Base-by-base conservation (phyloP, 2,888 invertebrate species). In the Nowickia ferox region DNA sequence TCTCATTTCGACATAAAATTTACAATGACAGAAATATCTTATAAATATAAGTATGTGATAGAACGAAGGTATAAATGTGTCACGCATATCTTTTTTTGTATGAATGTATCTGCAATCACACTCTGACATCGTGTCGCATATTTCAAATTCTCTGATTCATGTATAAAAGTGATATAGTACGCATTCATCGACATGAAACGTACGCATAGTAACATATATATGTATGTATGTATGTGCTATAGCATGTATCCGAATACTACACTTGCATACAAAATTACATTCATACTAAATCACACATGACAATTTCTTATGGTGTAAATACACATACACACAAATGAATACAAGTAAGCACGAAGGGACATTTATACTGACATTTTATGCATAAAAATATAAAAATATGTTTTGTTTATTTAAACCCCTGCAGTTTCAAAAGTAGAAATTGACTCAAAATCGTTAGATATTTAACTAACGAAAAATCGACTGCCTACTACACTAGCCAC, bases 181-280 rank as follows among this genome's bases (percentile, higher is more conserved):
- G 48, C 55, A 63, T 30, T 30, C 30, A 30, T 30, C 30, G 30
- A 38, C 22, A 46, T 63, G 55, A 57, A 74, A 19, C 55, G 19
- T 66, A 42, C 44, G 51, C 69, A 61, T 66, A 66, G 44, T 46
- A 51, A 63, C 61, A 48, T n/a, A 48, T 48, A 9, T 48, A 48
- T 48, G 15, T 48, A 15, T 48, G 3, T 15, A n/a, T n/a, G 69
- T 63, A 75, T 69, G 75, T 82, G 42, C 61, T 75, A 75, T 76
- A 69, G 30, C 63, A 76, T 82, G 69, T 77, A 57, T 82, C 55
- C 48, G 42, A 71, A 72, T 53, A 72, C 63, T 57, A 71, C 46
- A 9, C 59, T 42, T 75, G 22, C 17, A 71, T 63, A 75, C 19
- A 63, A 30, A 53, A 46, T 53, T 66, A 66, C 51, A 66, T 53